Evolutionary conservation across 64 coral and sea anemone genomes (phyloP).

Genomic region (Trachythela sp.): DNA sequence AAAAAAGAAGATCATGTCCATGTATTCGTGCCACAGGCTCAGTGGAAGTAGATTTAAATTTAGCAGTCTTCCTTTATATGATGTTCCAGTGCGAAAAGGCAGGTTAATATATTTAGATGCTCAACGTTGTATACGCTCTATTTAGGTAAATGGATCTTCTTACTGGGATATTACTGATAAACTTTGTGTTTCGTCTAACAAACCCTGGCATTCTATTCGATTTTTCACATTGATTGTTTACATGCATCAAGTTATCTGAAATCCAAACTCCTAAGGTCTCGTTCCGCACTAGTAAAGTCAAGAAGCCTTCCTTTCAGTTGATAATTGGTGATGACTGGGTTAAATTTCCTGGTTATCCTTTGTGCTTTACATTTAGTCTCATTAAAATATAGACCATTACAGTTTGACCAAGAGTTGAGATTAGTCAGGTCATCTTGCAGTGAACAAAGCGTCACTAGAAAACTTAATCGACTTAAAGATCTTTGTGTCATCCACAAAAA

Average conservation of each 20-base stretch:
- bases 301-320: conserved; percentile 15
- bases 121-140: too few species aligned
- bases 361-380: conserved; percentile 18
- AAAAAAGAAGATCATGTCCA: conserved; percentile 21
- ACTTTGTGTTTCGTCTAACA: too few species aligned
- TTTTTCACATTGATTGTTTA: conserved; percentile 33
- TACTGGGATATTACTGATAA: conserved; percentile 24
- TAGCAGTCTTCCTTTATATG: too few species aligned
- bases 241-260: conserved; percentile 38
- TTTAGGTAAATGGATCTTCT: conserved; percentile 33
- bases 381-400: neutral
- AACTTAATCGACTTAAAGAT: neutral
- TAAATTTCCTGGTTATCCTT: conserved; percentile 19
- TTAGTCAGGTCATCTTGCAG: neutral
- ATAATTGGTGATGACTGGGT: conserved; percentile 6
- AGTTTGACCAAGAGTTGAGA: neutral
- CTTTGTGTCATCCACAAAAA: neutral
- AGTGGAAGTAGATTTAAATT: conserved; percentile 18
- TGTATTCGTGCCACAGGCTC: conserved; percentile 1
- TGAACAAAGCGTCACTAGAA: neutral
- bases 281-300: conserved; percentile 27
- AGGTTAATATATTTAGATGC: too few species aligned
- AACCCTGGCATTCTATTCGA: conserved; percentile 32
- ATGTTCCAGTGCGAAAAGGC: too few species aligned
- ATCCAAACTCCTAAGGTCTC: too few species aligned